Evolutionary conservation across 30 jellyfish, hydroid and myxozoan species (phyloP), one percentile per base, ranked within the genome.

Genomic region (Rhopilema esculentum): DNA sequence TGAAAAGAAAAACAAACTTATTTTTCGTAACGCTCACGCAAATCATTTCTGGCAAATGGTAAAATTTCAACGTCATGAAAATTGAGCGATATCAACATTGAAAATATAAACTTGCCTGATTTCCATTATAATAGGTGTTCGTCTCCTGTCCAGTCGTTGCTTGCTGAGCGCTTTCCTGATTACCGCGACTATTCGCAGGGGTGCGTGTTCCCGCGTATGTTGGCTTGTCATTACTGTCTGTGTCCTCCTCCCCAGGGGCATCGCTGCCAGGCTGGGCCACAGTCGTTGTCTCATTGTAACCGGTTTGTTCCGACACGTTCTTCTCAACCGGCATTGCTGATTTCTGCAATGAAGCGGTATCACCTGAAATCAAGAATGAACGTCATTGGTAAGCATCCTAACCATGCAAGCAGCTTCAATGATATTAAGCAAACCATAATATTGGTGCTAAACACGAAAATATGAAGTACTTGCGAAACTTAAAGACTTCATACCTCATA

Each of bases 311-410:
- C 23, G 33, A 70, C 6, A 52, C 79, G 15, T 29, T 79, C 51
- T 79, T 62, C 82, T 80, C 90, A 0, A 31, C 75, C 9, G 90
- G 90, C 33, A 80, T 29, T 0, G 82, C 52, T 1, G 90, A 80
- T 50, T 80, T 80, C 73, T 80, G 90, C 4, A 40, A 2, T 40
- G 57, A 2, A 2, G 57, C 57, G 6, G 57, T 12, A 12, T 12
- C 57, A 40, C 57, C 57, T 40, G 6, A 40, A 40, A 40, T 6
- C 57, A 40, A 40, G 6, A 40, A 40, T 12, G 9, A 40, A 6
- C 57, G 6, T 40, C 12, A 40, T 40, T 2, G 12, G 12, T 40
- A 12, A 40, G 6, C 57, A 40, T 2, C 12, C 12, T 2, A 40
- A 6, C 57, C 57, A 2, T 40, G 57, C n/a, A n/a, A n/a, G n/a